Conservation (phyloP, 2,888 invertebrate species). For the Andrena flavipes region DNA sequence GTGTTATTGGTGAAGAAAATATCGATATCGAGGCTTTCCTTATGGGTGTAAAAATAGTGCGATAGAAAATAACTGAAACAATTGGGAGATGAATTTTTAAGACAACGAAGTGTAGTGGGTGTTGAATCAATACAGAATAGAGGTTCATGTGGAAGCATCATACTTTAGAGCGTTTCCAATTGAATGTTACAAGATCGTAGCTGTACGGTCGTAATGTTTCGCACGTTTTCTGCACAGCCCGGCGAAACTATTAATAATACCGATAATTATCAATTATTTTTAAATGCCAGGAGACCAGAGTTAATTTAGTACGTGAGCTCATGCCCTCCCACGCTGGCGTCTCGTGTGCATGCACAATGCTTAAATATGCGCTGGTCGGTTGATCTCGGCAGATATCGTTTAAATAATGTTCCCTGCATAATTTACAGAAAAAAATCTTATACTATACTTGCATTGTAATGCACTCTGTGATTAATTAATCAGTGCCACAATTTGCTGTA, state of each 20-base stretch:
- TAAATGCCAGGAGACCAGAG: constrained; percentile 67
- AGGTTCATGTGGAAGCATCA: not conserved
- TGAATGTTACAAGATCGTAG: not conserved
- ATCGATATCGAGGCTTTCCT: not conserved
- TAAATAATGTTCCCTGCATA: not conserved
- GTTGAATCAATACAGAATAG: constrained; percentile 3
- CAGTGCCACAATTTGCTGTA: constrained; percentile 17
- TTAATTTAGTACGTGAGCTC: constrained; percentile 77
- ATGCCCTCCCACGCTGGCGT: constrained; percentile 65
- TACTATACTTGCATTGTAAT: not conserved
- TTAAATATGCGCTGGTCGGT: constrained; percentile 23
- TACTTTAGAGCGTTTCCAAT: not conserved
- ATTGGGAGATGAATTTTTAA: constrained; percentile 5
- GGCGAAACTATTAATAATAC: constrained; percentile 69
- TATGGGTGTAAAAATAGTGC: not conserved
- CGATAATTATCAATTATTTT: constrained; percentile 76
- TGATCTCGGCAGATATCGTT: constrained; percentile 23
- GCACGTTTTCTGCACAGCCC: constrained; percentile 35
- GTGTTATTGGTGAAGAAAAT: not conserved
- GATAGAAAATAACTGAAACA: not conserved
- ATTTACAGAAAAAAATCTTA: constrained; percentile 12
- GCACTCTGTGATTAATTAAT: constrained; percentile 10
- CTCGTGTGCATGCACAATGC: constrained; percentile 62
- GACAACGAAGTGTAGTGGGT: not conserved
- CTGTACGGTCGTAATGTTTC: not conserved